phyloP scores from a whole-genome alignment of 2,797 vertebrate genomes.

The Lithobates pipiens region DNA sequence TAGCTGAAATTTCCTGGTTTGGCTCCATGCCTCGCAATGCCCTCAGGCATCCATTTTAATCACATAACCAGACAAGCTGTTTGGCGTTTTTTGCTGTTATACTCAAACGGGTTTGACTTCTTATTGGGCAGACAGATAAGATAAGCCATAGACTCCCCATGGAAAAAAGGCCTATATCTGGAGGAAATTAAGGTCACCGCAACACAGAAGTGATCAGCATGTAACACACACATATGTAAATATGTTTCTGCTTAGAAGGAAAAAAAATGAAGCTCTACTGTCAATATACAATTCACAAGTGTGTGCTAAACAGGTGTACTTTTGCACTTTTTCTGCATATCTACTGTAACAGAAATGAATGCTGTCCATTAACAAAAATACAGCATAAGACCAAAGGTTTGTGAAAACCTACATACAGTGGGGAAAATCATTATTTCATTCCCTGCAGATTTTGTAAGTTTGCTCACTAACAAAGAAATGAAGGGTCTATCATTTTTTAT shows the following conservation, averaged over 20 bases:
- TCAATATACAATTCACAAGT: not conserved
- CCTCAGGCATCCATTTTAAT: slow-evolving; percentile 50
- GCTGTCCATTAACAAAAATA: not conserved
- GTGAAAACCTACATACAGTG: not conserved
- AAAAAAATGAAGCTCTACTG: not conserved
- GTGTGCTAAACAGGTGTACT: not conserved
- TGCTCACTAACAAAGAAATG: no score
- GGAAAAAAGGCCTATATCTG: slow-evolving; percentile 8
- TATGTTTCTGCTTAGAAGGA: not conserved
- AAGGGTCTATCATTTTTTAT: no score
- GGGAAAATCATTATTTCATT: no score
- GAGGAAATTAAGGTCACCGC: slow-evolving; percentile 29
- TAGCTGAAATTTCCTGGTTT: slow-evolving; percentile 48
- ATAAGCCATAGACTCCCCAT: slow-evolving; percentile 21
- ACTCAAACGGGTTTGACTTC: slow-evolving; percentile 23
- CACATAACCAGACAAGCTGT: slow-evolving; percentile 37
- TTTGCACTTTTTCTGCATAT: not conserved
- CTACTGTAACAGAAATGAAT: no score
- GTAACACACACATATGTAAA: not conserved
- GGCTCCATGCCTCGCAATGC: slow-evolving; percentile 36
- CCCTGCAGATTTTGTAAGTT: no score
- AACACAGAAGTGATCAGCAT: slow-evolving; percentile 7
- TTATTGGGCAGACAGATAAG: slow-evolving; percentile 35
- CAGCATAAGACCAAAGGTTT: not conserved
- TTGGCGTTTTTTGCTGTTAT: slow-evolving; percentile 26